Percentiles rank a stretch among this genome's conserved stretches.
phyloP scores from a whole-genome alignment of 2,797 vertebrate genomes.

The Melanotaenia nigrans region DNA sequence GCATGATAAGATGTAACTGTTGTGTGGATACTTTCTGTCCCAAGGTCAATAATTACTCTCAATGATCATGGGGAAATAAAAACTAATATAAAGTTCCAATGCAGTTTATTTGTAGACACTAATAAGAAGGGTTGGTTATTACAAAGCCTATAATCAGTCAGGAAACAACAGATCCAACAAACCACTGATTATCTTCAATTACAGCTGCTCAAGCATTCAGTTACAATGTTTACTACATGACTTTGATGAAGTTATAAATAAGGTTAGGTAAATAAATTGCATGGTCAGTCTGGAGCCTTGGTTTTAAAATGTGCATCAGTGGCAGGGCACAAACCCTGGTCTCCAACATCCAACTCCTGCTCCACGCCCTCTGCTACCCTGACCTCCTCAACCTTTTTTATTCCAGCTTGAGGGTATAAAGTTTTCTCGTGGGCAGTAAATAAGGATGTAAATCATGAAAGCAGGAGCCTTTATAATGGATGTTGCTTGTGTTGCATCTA shows the following conservation, averaged over 20 bases:
- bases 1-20: background rate
- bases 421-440: background rate
- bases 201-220: background rate
- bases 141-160: background rate
- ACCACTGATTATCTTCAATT: constrained; percentile 3
- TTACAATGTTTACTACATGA: background rate
- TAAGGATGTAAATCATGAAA: background rate
- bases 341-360: background rate
- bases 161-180: constrained; percentile 7
- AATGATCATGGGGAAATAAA: background rate
- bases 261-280: constrained; percentile 11
- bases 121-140: constrained; percentile 7
- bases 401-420: background rate
- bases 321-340: background rate
- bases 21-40: background rate
- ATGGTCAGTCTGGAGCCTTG: background rate
- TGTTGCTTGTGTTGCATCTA: background rate
- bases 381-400: background rate
- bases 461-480: background rate
- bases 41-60: background rate
- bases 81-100: background rate
- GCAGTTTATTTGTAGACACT: constrained; percentile 5
- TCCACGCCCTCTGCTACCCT: background rate
- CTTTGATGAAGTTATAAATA: constrained; percentile 19
- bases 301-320: background rate